Percentiles rank a stretch among this genome's conserved stretches.
These are phyloP conservation scores for Astatoreochromis straeleni DNA, from an alignment of 2,113 vertebrate genomes.

Conservation along the genomic window DNA sequence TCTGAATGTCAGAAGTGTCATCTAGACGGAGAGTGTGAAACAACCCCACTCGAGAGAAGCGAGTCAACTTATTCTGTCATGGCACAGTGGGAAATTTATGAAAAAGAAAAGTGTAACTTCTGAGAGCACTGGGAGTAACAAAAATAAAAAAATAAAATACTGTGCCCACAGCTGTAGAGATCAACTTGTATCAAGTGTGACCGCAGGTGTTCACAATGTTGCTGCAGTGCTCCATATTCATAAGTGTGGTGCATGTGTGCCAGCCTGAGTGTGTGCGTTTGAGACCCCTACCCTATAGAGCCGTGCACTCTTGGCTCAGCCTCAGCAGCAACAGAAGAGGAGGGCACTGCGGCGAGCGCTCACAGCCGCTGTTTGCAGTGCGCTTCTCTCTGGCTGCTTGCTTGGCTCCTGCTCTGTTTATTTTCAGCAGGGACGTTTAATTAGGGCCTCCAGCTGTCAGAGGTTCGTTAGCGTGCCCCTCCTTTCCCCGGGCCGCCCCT, in stretches of 20 bases:
- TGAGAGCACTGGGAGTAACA: not conserved
- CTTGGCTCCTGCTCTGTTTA: conserved; percentile 71
- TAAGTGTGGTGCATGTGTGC: not conserved
- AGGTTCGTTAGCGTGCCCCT: conserved; percentile 74
- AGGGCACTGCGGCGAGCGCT: conserved; percentile 43
- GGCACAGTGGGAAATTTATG: conserved; percentile 15
- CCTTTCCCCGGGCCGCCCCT: conserved; percentile 60
- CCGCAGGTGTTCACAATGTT: conserved; percentile 51
- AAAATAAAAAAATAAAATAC: not conserved
- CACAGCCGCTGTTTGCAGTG: conserved; percentile 40
- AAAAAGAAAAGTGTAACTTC: conserved; percentile 26
- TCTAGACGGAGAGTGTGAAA: not conserved
- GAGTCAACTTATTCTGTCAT: conserved; percentile 8
- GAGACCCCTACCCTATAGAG: conserved; percentile 49
- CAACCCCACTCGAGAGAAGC: not conserved
- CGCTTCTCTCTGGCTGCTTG: conserved; percentile 41
- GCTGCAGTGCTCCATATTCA: conserved; percentile 55
- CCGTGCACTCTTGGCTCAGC: conserved; percentile 39
- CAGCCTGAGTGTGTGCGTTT: conserved; percentile 9
- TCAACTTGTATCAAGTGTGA: conserved; percentile 47
- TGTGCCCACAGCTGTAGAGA: conserved; percentile 13
- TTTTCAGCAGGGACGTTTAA: conserved; percentile 79
- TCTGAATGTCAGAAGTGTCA: conserved; percentile 59
- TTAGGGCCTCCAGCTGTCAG: conserved; percentile 81
- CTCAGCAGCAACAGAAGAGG: conserved; percentile 43